Evolutionary conservation across 1,140 invertebrate species (phyloP), one percentile per base, ranked within the genome.

Genomic region (Formica selysi): DNA sequence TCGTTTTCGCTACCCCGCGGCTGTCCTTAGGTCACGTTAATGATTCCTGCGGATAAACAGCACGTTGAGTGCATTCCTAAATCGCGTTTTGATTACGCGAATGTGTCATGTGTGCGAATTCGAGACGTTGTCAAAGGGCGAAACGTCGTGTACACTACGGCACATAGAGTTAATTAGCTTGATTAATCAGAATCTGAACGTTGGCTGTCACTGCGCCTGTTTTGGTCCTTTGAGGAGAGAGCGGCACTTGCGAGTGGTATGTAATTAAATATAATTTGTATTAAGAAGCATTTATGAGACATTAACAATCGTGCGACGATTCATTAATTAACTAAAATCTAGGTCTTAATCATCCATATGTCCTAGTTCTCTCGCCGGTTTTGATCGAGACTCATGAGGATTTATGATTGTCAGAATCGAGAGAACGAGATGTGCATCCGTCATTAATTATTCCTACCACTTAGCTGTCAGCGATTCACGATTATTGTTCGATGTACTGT

Each of bases 11-110:
- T 70, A 70, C 59, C 48, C 22, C 26, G 36, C 22, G 22, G 44
- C 78, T 57, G 61, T 57, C 54, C n/a, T 73, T 76, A 59, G 68
- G 16, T 73, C 78, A 38, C 74, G 78, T 84, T 89, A 89, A 89
- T 89, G 86, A 89, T 89, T 61, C 32, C 65, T 83, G 74, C 64
- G 61, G 41, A 59, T 89, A 86, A 89, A 76, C 78, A 76, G 38
- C 76, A 54, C 79, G 51, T 11, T 29, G 36, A 71, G 65, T 73
- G 59, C 85, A 68, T 78, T n/a, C 73, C 73, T 65, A 83, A 83
- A 44, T 81, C 26, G 26, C 70, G 26, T 61, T 59, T 44, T n/a
- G 38, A n/a, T 48, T 74, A 74, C 41, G 8, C 67, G 19, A 73
- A 59, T 59, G 38, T 29, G 54, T 61, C 19, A 38, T 16, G 44